Base-by-base conservation (phyloP, 2,113 vertebrate species). In the Passer domesticus region DNA sequence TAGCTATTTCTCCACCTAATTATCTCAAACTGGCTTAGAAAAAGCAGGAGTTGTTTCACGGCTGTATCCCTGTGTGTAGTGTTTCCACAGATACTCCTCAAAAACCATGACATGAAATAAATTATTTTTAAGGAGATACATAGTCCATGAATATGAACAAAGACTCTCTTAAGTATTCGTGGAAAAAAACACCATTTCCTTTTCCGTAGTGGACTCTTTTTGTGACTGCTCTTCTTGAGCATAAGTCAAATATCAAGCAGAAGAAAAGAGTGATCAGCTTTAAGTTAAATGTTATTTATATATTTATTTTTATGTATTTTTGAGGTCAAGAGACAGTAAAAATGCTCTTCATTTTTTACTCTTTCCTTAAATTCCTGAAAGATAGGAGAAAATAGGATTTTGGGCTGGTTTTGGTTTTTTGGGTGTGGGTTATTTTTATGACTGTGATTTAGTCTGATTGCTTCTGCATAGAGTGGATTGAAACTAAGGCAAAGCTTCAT, bases 401-500 rank as follows among this genome's bases (percentile, higher is more conserved):
- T 1, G 24, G 30, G 7, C 47, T 73, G 14, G 7, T 46, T 72
- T 69, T 10, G 11, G 0, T 2, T 28, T 70, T 79, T 7, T 30
- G 10, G 15, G 15, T 15, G 30, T 68, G 37, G 56, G 16, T 56
- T 9, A 5, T 46, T 49, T 79, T 62, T 30, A 14, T 41, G 23
- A 15, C 24, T 63, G 16, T 66, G 87, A 68, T 79, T 93, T 59
- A 75, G 39, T 43, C 41, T 52, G 62, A 86, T 56, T 90, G 28
- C 69, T 64, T 91, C 47, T 49, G 18, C 11, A 19, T 17, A 72
- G 21, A 37, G 28, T 58, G 22, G 58, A 70, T 46, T 79, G 58
- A 62, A 95, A 81, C 24, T 21, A 44, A 93, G 66, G 53, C 72
- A 95, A 87, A 89, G 19, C 83, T 94, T 93, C 81, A 91, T 87